These are phyloP conservation scores for Dicroscelio sp. DNA, from an alignment of 2,888 invertebrate genomes.

Conservation along the genomic window DNA sequence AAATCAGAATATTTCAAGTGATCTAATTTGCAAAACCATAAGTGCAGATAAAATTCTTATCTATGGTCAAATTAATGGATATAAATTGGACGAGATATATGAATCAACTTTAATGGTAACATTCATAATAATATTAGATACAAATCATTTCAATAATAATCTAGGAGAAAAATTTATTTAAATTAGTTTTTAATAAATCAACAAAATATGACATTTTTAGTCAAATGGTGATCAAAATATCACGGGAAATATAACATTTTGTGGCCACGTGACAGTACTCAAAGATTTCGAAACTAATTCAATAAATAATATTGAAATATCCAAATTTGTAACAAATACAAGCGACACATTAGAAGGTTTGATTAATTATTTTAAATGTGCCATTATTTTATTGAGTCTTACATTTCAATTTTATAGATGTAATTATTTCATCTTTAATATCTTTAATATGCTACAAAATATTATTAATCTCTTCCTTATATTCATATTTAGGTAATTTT, in stretches of 20 bases:
- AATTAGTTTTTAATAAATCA: background rate
- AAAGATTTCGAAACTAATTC: background rate
- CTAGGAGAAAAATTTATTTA: no score
- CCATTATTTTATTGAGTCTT: background rate
- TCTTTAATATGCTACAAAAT: background rate
- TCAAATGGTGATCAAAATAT: constrained; percentile 23
- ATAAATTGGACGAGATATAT: constrained; percentile 6
- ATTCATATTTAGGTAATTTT: background rate
- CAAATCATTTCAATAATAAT: no score
- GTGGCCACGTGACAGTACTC: constrained; percentile 7
- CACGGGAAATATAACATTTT: constrained; percentile 25
- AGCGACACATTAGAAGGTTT: background rate
- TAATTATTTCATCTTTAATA: background rate
- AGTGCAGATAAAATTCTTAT: background rate
- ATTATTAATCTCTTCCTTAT: background rate
- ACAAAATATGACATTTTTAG: constrained; percentile 13
- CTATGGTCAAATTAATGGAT: constrained; percentile 13
- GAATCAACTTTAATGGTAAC: constrained; percentile 39
- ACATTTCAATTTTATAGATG: constrained; percentile 84
- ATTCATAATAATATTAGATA: background rate
- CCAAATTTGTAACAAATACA: constrained; percentile 87
- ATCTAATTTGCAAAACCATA: background rate
- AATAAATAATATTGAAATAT: constrained; percentile 28
- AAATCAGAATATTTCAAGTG: background rate
- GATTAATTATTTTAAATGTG: background rate